Evolutionary conservation across 2,888 invertebrate genomes (phyloP), one percentile per base, ranked within the genome.

Genomic region (Zootermopsis nevadensis): DNA sequence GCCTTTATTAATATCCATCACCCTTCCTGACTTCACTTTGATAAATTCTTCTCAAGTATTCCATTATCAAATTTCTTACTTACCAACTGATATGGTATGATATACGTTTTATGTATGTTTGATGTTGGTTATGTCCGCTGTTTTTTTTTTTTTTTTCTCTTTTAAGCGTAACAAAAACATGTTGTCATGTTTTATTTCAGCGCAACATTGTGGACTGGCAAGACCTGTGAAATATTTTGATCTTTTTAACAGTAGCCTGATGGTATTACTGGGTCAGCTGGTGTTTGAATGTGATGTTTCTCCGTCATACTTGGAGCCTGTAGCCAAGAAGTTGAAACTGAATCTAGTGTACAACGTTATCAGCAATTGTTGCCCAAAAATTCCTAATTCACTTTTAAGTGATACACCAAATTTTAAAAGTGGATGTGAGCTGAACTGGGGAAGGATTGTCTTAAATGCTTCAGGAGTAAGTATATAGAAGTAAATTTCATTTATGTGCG

Each of bases 261-360:
- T 93, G 82, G 91, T 19, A 33, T 67, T 83, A 19, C 92, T 94
- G 85, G 93, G 94, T 2, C 92, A 92, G 86, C 90, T 95, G 87
- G 92, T 95, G 84, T 95, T 94, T 86, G 92, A 93, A 84, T 91
- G 93, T 86, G 91, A 93, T 83, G 89, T 94, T 82, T 93, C 94
- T 6, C 94, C 95, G 0, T 90, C 93, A 2, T 92, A 93, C 87
- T 92, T 96, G 83, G 95, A 95, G 87, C 89, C 91, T 0, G 91
- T 94, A 86, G 94, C 95, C 84, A 91, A 91, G 53, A 93, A 93
- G 86, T 88, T 95, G 30, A 94, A 94, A 87, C 91, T 95, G 1
- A 95, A 95, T 90, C 91, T 95, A 81, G 92, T 94, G 79, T 94
- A 95, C 86, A 94, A 94, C 86, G 92, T 95, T 22, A 92, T 94